A percentile compares a stretch with the other conserved stretches of the same genome.
phyloP scores from a whole-genome alignment of 2,888 invertebrate species.

The Dicyrtoma fusca region DNA sequence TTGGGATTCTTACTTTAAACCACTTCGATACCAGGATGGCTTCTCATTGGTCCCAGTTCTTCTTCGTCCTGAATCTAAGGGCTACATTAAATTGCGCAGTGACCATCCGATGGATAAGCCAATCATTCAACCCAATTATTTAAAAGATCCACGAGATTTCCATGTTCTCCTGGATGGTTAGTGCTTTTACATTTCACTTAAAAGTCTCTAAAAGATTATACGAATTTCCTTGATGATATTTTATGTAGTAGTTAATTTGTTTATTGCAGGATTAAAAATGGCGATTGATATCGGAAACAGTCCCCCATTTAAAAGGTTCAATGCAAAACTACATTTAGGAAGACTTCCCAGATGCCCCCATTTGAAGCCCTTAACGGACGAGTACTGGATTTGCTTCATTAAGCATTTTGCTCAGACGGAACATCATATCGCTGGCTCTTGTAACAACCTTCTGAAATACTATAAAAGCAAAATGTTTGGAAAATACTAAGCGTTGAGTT shows the following conservation, averaged over 20 bases:
- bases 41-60: conserved; percentile 78
- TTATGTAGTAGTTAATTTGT: too few relatives aligned
- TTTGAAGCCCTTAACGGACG: conserved; percentile 70
- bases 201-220: not conserved
- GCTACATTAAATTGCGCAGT: conserved; percentile 78
- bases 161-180: conserved; percentile 71
- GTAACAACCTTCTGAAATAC: conserved; percentile 57
- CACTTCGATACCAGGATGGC: conserved; percentile 44
- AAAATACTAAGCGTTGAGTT: too few relatives aligned
- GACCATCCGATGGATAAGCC: conserved; percentile 86
- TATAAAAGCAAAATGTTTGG: too few relatives aligned
- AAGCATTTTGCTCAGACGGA: conserved; percentile 79
- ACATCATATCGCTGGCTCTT: conserved; percentile 84
- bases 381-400: conserved; percentile 84
- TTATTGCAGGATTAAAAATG: conserved; percentile 84
- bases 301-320: conserved; percentile 73
- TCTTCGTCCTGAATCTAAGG: conserved; percentile 81
- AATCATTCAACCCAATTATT: conserved; percentile 88
- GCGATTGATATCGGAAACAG: conserved; percentile 78
- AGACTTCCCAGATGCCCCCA: conserved; percentile 78
- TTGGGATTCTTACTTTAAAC: conserved; percentile 52
- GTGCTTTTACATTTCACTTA: not conserved
- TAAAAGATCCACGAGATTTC: conserved; percentile 77
- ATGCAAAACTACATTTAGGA: conserved; percentile 71
- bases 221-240: too few relatives aligned